Conservation (phyloP, 2,113 vertebrate genomes). For the Phalacrocorax carbo region DNA sequence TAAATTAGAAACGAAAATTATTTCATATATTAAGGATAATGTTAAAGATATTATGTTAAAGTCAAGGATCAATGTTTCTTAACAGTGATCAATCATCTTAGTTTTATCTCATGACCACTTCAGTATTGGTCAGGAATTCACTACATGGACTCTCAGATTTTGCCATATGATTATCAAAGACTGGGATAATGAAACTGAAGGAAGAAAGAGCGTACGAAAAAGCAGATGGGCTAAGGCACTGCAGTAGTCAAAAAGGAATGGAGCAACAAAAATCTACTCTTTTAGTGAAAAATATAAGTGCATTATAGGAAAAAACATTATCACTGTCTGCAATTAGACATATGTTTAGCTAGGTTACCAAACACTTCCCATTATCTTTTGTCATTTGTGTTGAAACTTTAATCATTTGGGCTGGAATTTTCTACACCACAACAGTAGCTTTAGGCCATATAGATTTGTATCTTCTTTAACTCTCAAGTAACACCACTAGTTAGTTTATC, state of each 20-base stretch:
- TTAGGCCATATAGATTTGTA: neutral
- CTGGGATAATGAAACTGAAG: neutral
- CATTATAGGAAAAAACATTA: neutral
- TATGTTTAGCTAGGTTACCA: conserved; percentile 14
- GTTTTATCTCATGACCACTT: neutral
- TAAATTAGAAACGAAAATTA: neutral
- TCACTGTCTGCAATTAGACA: neutral
- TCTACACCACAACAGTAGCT: neutral
- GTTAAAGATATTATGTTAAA: neutral
- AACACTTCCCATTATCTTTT: conserved; percentile 11
- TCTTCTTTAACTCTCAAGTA: neutral
- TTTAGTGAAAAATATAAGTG: neutral
- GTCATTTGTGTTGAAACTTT: conserved; percentile 26
- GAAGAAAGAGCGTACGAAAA: neutral
- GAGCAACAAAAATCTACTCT: neutral
- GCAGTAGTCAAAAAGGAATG: neutral
- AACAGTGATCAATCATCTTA: neutral
- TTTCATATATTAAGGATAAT: neutral
- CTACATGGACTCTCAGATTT: neutral
- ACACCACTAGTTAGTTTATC: neutral
- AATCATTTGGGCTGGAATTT: neutral
- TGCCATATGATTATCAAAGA: neutral
- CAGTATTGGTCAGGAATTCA: neutral
- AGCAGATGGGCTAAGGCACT: neutral
- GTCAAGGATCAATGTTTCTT: neutral